These are phyloP conservation scores for Sceloporus tristichus DNA, from an alignment of 2,113 vertebrate species.

Conservation along the genomic window DNA sequence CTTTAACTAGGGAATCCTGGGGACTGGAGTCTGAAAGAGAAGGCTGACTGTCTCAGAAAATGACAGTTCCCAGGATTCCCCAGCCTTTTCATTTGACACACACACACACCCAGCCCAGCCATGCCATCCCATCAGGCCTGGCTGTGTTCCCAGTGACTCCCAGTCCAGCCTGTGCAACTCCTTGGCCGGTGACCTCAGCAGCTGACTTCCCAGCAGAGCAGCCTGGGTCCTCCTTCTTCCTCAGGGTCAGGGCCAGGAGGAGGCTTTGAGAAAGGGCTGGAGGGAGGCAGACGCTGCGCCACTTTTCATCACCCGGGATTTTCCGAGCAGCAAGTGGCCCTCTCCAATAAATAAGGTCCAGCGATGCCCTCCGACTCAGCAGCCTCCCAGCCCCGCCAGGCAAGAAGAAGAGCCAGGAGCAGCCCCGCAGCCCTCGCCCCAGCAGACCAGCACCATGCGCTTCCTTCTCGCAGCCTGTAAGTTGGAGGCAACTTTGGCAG, in stretches of 20 bases:
- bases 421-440: too few species aligned
- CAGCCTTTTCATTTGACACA: too few species aligned
- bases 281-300: neutral
- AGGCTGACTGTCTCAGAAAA: too few species aligned
- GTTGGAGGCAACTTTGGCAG: too few species aligned
- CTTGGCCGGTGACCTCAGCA: neutral
- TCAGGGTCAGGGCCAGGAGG: neutral
- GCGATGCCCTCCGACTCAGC: slow-evolving; percentile 75
- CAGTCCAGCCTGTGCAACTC: too few species aligned
- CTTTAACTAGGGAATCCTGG: too few species aligned
- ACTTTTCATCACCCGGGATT: slow-evolving; percentile 70
- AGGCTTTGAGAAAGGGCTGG: too few species aligned
- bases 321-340: slow-evolving; percentile 72
- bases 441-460: neutral
- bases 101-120: too few species aligned
- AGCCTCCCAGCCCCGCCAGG: slow-evolving; percentile 58
- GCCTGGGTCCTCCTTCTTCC: neutral
- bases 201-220: neutral
- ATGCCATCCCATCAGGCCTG: too few species aligned
- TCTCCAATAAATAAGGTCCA: slow-evolving; percentile 77
- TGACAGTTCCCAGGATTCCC: too few species aligned
- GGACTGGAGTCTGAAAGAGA: too few species aligned
- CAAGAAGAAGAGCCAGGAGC: neutral
- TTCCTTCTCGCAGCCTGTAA: slow-evolving; percentile 26
- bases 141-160: too few species aligned